Evolutionary conservation across 2,797 vertebrate genomes (phyloP).

Genomic region (Columba guinea): DNA sequence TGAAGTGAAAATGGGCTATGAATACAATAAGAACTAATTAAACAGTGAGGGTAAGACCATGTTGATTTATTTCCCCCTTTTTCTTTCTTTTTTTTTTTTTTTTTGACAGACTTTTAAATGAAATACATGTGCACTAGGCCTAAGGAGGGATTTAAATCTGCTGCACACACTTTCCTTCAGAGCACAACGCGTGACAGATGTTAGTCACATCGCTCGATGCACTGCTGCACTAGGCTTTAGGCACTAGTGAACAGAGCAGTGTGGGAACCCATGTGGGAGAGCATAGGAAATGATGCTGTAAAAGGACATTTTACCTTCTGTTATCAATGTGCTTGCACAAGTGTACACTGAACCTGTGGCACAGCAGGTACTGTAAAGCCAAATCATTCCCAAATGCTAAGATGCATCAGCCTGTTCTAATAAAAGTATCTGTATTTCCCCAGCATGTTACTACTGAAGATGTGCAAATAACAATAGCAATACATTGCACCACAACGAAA

Average conservation of each 20-base stretch:
- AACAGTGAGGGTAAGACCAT: constrained; percentile 25
- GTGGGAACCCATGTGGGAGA: background rate
- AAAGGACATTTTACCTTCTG: background rate
- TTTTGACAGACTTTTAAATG: constrained; percentile 39
- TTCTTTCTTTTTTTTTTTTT: background rate
- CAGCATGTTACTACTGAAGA: constrained; percentile 36
- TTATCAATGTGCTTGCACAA: background rate
- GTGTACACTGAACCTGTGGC: background rate
- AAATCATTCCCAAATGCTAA: constrained; percentile 41
- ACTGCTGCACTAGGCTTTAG: background rate
- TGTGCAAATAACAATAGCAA: constrained; percentile 42
- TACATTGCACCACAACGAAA: background rate
- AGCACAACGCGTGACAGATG: constrained; percentile 1
- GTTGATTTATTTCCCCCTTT: background rate
- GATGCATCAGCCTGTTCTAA: constrained; percentile 24
- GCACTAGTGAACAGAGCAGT: background rate
- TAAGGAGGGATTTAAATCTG: constrained; percentile 39
- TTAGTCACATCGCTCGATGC: constrained; percentile 2
- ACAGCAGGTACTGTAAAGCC: background rate
- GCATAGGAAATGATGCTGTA: background rate
- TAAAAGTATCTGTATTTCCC: background rate
- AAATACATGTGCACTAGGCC: constrained; percentile 53
- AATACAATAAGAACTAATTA: constrained; percentile 60
- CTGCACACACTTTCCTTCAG: constrained; percentile 24
- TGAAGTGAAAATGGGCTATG: constrained; percentile 48